A percentile compares a stretch with the other conserved stretches of the same genome.
phyloP scores from a whole-genome alignment of 2,888 invertebrate genomes.

The Agrotis segetum region DNA sequence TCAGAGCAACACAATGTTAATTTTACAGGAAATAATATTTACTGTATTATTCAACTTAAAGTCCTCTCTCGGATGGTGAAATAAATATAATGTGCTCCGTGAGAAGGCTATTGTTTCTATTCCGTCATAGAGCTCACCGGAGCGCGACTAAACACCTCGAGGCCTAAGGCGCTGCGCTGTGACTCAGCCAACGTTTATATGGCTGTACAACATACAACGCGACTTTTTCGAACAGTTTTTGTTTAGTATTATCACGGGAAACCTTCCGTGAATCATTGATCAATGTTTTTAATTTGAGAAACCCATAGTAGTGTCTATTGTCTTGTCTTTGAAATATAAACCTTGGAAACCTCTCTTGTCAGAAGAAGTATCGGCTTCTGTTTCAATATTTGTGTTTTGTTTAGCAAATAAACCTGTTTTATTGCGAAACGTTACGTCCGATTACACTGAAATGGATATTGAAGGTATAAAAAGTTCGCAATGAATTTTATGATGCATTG shows the following conservation, averaged over 20 bases:
- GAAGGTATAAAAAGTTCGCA: slow-evolving; percentile 60
- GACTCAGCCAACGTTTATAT: slow-evolving; percentile 71
- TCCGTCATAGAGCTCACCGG: slow-evolving; percentile 79
- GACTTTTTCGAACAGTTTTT: slow-evolving; percentile 52
- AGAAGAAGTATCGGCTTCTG: slow-evolving; percentile 11
- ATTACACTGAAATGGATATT: slow-evolving; percentile 56
- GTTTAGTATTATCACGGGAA: slow-evolving; percentile 37
- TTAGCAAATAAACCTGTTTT: slow-evolving; percentile 26
- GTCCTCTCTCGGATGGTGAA: slow-evolving; percentile 70
- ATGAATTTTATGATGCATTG: slow-evolving; percentile 75
- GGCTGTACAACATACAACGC: slow-evolving; percentile 45
- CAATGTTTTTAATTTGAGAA: slow-evolving; percentile 28
- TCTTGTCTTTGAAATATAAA: slow-evolving; percentile 24
- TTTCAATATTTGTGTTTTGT: slow-evolving; percentile 18
- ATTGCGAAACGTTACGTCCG: slow-evolving; percentile 47
- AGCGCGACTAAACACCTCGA: slow-evolving; percentile 79
- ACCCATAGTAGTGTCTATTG: slow-evolving; percentile 25
- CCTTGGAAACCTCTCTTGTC: slow-evolving; percentile 2
- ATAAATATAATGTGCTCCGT: slow-evolving; percentile 78
- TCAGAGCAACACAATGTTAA: slow-evolving; percentile 45
- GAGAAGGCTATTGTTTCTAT: slow-evolving; percentile 83
- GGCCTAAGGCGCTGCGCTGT: slow-evolving; percentile 68
- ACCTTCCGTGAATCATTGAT: slow-evolving; percentile 36
- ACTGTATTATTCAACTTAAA: slow-evolving; percentile 59
- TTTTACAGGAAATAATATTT: slow-evolving; percentile 62